Conservation (phyloP, 2,888 invertebrate species). For the Lampropteryx suffumata region DNA sequence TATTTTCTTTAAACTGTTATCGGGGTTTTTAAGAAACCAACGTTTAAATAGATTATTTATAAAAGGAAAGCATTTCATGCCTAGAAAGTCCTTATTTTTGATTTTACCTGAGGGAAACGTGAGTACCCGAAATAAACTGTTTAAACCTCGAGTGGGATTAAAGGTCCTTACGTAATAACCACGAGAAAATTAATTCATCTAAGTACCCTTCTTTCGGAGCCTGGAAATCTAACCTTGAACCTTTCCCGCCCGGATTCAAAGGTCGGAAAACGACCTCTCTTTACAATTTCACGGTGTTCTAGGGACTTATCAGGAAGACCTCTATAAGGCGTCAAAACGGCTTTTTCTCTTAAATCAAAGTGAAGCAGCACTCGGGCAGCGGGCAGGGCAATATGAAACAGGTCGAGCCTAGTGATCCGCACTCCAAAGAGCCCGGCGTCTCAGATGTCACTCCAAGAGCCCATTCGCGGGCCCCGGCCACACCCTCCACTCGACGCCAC, state of each 20-base stretch:
- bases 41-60: too few relatives aligned
- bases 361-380: conserved; percentile 73
- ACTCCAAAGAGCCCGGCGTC: conserved; percentile 78
- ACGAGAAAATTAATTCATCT: conserved; percentile 20
- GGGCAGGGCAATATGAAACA: conserved; percentile 80
- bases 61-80: too few relatives aligned
- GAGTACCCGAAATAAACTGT: conserved; percentile 1
- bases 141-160: background rate
- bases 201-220: conserved; percentile 11
- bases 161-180: conserved; percentile 7
- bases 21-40: too few relatives aligned
- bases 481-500: conserved; percentile 80
- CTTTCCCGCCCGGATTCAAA: conserved; percentile 22
- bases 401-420: conserved; percentile 72
- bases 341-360: conserved; percentile 80
- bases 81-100: background rate
- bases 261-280: conserved; percentile 35
- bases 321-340: conserved; percentile 64
- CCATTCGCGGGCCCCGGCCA: conserved; percentile 78
- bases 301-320: conserved; percentile 54
- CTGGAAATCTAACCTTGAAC: conserved; percentile 30
- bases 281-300: conserved; percentile 43
- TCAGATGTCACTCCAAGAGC: conserved; percentile 80
- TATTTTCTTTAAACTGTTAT: too few relatives aligned
- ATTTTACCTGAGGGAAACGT: background rate